Evolutionary conservation across 2,888 invertebrate genomes (phyloP).

Genomic region (Lasioglossum villosulum): DNA sequence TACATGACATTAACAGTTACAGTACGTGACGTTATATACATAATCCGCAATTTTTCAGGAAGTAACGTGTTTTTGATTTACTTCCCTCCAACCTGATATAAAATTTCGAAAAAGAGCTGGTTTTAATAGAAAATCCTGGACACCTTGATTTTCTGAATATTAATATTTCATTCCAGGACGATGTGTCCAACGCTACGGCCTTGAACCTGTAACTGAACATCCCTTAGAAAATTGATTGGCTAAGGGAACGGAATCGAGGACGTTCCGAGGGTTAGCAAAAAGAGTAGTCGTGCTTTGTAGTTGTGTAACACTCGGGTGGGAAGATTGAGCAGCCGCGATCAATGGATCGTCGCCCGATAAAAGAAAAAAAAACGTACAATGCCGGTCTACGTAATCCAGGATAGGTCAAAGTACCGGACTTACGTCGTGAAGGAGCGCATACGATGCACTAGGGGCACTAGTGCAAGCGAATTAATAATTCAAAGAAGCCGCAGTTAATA

Average conservation of each 20-base stretch:
- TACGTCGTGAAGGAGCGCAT: conserved; percentile 49
- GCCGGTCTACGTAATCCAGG: conserved; percentile 43
- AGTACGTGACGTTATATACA: too few relatives aligned
- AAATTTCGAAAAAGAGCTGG: not conserved
- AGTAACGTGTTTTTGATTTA: too few relatives aligned
- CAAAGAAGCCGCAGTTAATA: conserved; percentile 69
- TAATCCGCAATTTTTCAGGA: too few relatives aligned
- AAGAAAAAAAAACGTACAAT: not conserved
- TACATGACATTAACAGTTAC: too few relatives aligned
- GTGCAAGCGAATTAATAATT: conserved; percentile 70
- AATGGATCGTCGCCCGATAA: not conserved
- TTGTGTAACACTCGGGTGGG: not conserved
- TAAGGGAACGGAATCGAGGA: not conserved
- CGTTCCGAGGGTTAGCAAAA: not conserved
- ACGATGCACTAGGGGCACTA: conserved; percentile 45
- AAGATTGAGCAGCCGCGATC: not conserved
- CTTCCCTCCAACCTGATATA: not conserved
- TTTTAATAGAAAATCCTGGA: not conserved
- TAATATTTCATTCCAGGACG: not conserved
- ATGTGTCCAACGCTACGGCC: not conserved
- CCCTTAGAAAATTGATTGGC: not conserved
- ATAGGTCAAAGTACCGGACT: conserved; percentile 69
- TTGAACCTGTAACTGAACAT: not conserved
- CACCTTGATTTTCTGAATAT: not conserved
- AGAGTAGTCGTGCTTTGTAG: not conserved